Conservation (phyloP, 2,113 vertebrate species). For the Psittacara wagleri region DNA sequence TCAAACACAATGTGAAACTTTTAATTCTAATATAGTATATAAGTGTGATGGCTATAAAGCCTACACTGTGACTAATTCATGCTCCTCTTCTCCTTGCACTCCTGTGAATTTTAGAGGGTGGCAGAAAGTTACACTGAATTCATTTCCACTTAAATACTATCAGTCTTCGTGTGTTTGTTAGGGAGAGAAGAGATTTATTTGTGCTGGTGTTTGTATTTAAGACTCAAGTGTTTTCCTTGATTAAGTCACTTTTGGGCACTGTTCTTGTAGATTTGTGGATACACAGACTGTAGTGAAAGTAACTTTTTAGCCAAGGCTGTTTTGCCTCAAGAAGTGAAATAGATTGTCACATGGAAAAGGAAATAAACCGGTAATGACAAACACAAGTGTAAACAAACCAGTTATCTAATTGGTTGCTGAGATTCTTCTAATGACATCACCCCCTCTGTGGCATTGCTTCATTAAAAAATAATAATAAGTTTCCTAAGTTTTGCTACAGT, state of each 20-base stretch:
- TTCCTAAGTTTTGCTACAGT: constrained; percentile 10
- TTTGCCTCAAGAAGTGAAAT: background rate
- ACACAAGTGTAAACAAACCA: background rate
- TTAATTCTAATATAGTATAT: constrained; percentile 67
- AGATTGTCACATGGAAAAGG: background rate
- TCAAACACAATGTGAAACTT: constrained; percentile 74
- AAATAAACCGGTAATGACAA: background rate
- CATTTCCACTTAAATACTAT: background rate
- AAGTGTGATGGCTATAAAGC: constrained; percentile 48
- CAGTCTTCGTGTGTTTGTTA: background rate
- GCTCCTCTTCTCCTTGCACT: constrained; percentile 5
- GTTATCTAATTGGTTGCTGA: constrained; percentile 9
- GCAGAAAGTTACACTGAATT: constrained; percentile 7
- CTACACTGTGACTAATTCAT: constrained; percentile 52
- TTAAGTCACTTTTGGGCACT: background rate
- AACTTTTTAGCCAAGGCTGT: background rate
- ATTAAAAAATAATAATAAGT: constrained; percentile 64
- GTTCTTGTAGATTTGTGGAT: background rate
- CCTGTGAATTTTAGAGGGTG: background rate
- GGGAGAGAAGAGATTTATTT: background rate
- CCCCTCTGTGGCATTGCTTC: constrained; percentile 35
- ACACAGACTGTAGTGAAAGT: background rate
- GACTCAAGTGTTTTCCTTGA: background rate
- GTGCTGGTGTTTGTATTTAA: background rate
- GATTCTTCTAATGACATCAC: constrained; percentile 16